Percentiles rank a stretch among this genome's conserved stretches.
phyloP scores from a whole-genome alignment of 2,797 vertebrate species.

The Nyctibius grandis region DNA sequence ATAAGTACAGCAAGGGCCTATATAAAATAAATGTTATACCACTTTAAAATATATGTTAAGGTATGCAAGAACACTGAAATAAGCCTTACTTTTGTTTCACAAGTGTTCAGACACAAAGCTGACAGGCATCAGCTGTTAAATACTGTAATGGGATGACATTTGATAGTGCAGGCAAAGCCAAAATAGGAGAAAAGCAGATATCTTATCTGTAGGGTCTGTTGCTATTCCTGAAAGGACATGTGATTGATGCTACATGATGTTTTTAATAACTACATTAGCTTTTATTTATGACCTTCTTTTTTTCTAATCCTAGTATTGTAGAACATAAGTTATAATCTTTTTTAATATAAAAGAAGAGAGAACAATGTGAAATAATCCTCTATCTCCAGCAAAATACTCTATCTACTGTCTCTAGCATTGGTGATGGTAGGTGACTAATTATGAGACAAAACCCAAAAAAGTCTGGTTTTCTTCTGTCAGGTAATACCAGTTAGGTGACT shows the following conservation, averaged over 20 bases:
- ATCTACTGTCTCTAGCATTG: neutral
- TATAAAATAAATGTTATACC: neutral
- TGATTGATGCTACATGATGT: neutral
- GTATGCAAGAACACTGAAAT: neutral
- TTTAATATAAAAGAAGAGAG: neutral
- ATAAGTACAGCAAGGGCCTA: neutral
- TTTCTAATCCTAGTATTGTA: neutral
- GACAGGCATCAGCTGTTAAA: neutral
- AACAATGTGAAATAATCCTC: neutral
- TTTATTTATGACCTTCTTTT: neutral
- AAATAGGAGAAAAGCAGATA: neutral
- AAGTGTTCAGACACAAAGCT: neutral
- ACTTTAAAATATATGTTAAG: neutral
- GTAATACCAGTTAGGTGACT: neutral
- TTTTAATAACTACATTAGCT: neutral
- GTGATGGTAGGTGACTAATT: neutral
- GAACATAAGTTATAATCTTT: neutral
- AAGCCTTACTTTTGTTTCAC: neutral
- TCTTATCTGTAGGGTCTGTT: neutral
- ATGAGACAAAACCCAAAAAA: neutral
- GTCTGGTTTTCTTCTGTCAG: neutral
- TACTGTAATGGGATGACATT: neutral
- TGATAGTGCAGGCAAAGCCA: neutral
- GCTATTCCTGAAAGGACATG: neutral
- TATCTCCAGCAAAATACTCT: neutral